A percentile compares a stretch with the other conserved stretches of the same genome.
Conservation (phyloP, 2,797 vertebrate species). For the Xiphorhynchus erythropygius region DNA sequence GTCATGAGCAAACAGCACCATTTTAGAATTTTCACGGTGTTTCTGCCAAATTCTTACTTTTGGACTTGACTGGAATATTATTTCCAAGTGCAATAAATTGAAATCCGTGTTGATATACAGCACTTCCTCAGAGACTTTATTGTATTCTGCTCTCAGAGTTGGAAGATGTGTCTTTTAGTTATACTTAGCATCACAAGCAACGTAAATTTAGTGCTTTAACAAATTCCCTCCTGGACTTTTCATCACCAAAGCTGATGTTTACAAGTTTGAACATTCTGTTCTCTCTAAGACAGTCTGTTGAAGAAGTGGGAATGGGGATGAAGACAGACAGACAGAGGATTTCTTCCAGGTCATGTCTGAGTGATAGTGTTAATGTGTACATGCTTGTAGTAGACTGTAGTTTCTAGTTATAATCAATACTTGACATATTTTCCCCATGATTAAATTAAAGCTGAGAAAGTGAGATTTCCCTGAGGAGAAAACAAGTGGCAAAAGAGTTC, state of each 20-base stretch:
- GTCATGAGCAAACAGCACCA: background rate
- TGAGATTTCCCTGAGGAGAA: constrained; percentile 26
- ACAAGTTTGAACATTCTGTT: constrained; percentile 1
- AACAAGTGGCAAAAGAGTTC: constrained; percentile 12
- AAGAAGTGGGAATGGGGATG: background rate
- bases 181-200: background rate
- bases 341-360: constrained; percentile 43
- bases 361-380: background rate
- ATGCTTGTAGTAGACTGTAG: background rate
- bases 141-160: background rate
- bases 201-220: constrained; percentile 13
- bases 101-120: background rate
- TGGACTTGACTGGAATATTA: background rate
- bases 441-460: constrained; percentile 39
- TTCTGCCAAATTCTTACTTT: background rate
- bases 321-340: background rate
- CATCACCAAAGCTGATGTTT: constrained; percentile 29
- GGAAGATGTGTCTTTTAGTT: constrained; percentile 2
- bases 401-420: constrained; percentile 48
- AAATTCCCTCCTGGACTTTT: constrained; percentile 41
- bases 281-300: background rate
- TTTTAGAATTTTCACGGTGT: background rate
- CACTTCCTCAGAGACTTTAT: background rate
- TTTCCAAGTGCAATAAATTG: constrained; percentile 4
- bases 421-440: constrained; percentile 22